These are phyloP conservation scores for Solenodon paradoxus DNA, from an alignment of 2,113 vertebrate genomes.

Conservation along the genomic window DNA sequence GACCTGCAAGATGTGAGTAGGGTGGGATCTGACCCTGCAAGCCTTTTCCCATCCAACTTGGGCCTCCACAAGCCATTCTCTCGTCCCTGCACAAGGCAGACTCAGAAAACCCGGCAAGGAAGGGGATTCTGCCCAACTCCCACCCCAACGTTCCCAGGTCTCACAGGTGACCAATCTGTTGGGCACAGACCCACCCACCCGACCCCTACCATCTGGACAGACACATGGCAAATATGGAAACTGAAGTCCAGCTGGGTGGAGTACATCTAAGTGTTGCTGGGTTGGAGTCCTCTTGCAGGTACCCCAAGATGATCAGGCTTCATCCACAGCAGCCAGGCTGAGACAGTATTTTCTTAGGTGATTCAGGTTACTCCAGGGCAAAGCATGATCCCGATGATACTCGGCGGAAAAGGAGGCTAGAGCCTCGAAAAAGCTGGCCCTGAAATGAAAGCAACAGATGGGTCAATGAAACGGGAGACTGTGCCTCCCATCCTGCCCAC, in stretches of 20 bases:
- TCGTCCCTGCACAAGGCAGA: conserved; percentile 22
- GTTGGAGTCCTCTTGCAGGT: background rate
- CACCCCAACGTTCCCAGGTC: background rate
- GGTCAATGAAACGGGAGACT: background rate
- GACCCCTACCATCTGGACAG: conserved; percentile 32
- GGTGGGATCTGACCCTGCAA: background rate
- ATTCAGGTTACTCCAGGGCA: conserved; percentile 75
- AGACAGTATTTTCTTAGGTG: background rate
- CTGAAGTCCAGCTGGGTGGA: background rate
- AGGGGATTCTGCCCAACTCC: background rate
- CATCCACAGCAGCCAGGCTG: background rate
- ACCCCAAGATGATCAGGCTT: background rate
- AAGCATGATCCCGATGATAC: conserved; percentile 80
- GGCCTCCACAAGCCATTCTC: background rate
- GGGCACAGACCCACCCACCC: background rate
- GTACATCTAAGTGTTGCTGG: background rate
- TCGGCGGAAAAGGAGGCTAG: conserved; percentile 91
- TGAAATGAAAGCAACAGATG: conserved; percentile 49
- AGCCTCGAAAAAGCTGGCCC: conserved; percentile 91
- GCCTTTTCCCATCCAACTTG: background rate
- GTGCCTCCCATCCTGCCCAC: background rate
- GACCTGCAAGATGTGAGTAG: background rate
- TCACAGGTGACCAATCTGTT: background rate
- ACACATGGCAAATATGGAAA: conserved; percentile 35
- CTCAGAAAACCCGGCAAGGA: background rate